Conservation (phyloP, 2,797 vertebrate genomes). For the Myotis findleyi region DNA sequence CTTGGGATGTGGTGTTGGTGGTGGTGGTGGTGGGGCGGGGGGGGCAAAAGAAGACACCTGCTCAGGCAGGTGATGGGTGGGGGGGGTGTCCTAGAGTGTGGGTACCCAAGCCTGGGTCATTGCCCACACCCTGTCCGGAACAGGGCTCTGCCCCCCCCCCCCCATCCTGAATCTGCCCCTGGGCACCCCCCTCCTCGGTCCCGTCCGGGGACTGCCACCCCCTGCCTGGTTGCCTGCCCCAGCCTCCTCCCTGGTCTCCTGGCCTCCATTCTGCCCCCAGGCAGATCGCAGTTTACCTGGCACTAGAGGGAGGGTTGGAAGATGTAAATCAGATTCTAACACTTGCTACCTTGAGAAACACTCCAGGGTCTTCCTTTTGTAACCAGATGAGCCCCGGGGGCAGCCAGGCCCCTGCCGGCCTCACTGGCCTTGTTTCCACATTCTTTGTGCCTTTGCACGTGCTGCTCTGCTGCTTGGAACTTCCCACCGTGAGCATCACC, state of each 20-base stretch:
- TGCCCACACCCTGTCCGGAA: fast-evolving
- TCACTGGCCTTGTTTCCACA: background rate
- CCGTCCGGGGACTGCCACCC: background rate
- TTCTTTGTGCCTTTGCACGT: constrained; percentile 2
- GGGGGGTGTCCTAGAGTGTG: background rate
- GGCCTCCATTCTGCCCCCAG: background rate
- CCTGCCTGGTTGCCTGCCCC: background rate
- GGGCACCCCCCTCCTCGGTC: too few relatives aligned
- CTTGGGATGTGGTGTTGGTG: background rate
- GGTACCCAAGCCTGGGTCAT: background rate
- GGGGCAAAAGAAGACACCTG: background rate
- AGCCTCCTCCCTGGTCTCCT: background rate
- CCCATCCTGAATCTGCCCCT: background rate
- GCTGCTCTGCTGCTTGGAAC: background rate
- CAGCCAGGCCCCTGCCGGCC: background rate
- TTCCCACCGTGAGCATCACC: background rate
- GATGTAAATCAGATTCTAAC: background rate
- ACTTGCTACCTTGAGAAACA: background rate
- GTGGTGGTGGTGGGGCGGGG: too few relatives aligned
- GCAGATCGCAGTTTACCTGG: background rate
- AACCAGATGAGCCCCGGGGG: background rate
- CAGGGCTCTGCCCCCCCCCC: background rate
- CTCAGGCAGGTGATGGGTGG: background rate
- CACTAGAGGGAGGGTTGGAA: background rate
- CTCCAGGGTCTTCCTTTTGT: background rate